Percentiles rank a stretch among this genome's conserved stretches.
Conservation (phyloP, 2,888 invertebrate species). For the Dinocampus coccinellae region DNA sequence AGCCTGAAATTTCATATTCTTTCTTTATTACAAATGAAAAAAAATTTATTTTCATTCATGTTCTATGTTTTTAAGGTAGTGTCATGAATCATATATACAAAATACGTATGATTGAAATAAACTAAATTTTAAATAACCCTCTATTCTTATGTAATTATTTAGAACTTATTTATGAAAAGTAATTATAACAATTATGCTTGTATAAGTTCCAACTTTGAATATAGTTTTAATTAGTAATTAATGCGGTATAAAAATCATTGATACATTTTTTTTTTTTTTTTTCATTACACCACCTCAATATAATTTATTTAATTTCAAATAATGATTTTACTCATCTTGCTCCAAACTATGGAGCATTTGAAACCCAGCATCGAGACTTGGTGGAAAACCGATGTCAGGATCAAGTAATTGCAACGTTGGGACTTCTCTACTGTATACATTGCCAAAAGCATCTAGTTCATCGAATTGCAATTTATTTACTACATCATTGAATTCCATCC, state of each 20-base stretch:
- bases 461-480: constrained; percentile 63
- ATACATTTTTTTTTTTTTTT: background rate
- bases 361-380: constrained; percentile 76
- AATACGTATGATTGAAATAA: too few relatives aligned
- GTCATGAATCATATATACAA: too few relatives aligned
- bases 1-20: constrained; percentile 55
- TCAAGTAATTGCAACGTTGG: constrained; percentile 66
- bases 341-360: constrained; percentile 77
- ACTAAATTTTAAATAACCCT: too few relatives aligned
- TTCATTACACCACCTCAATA: constrained; percentile 2
- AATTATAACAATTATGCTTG: background rate
- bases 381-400: constrained; percentile 68
- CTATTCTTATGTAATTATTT: too few relatives aligned
- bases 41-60: background rate
- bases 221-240: background rate
- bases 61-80: background rate
- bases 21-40: background rate
- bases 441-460: constrained; percentile 64
- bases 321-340: constrained; percentile 70
- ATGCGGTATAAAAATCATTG: background rate
- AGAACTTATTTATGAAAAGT: too few relatives aligned
- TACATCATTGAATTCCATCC: constrained; percentile 64
- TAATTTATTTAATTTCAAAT: constrained; percentile 4
- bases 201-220: background rate
- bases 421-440: constrained; percentile 61